A percentile compares a stretch with the other conserved stretches of the same genome.
Evolutionary conservation across 2,113 vertebrate genomes (phyloP).

Genomic region (Pyxicephalus adspersus): DNA sequence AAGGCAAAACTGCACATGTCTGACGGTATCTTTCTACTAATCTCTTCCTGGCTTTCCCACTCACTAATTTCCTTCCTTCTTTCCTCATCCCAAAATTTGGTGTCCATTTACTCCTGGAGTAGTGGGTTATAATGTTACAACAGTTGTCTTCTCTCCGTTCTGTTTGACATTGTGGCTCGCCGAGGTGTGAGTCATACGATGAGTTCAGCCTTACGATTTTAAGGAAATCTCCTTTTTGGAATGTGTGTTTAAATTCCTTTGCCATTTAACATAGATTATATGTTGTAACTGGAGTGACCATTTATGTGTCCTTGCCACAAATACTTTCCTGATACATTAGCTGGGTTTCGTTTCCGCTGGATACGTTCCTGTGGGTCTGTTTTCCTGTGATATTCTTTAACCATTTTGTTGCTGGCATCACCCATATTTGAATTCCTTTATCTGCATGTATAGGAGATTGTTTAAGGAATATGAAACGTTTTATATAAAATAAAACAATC

Average conservation of each 20-base stretch:
- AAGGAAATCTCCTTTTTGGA: constrained; percentile 10
- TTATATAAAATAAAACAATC: too few relatives aligned
- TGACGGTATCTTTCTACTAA: not conserved
- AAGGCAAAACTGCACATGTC: constrained; percentile 64
- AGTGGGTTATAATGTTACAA: not conserved
- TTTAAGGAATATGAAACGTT: too few relatives aligned
- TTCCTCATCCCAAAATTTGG: constrained; percentile 13
- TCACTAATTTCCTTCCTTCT: constrained; percentile 44
- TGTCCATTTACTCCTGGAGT: not conserved
- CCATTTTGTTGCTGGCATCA: not conserved
- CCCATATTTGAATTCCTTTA: too few relatives aligned
- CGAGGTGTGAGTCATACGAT: constrained; percentile 7
- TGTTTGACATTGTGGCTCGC: not conserved
- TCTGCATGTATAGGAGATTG: too few relatives aligned
- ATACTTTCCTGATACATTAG: constrained; percentile 10
- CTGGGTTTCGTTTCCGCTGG: constrained; percentile 22
- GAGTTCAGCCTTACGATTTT: not conserved
- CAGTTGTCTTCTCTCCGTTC: not conserved
- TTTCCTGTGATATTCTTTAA: constrained; percentile 37
- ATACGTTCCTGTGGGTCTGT: constrained; percentile 21
- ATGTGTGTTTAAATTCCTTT: not conserved
- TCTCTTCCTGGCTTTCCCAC: constrained; percentile 13
- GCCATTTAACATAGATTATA: not conserved
- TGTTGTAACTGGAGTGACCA: not conserved
- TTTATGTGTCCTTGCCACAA: constrained; percentile 21